phyloP scores from a whole-genome alignment of 1,140 invertebrate species.

The Oryctes rhinoceros region DNA sequence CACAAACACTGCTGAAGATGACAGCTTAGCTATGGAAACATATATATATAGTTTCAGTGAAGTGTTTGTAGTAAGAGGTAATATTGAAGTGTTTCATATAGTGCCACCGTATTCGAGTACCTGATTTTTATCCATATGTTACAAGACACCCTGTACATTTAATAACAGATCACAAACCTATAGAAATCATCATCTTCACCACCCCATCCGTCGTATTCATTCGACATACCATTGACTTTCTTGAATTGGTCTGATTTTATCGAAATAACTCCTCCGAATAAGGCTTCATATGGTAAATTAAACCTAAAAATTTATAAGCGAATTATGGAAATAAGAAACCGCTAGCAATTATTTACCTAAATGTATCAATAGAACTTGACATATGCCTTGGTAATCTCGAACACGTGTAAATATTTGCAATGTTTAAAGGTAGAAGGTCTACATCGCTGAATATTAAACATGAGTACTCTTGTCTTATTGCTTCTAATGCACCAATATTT shows the following conservation, averaged over 20 bases:
- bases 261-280: constrained; percentile 82
- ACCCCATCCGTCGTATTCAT: constrained; percentile 87
- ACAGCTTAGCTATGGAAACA: too few species aligned
- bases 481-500: constrained; percentile 89
- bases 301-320: constrained; percentile 59
- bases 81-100: too few species aligned
- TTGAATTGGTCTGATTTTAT: constrained; percentile 77
- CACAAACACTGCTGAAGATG: too few species aligned
- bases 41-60: too few species aligned
- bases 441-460: constrained; percentile 97
- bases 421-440: constrained; percentile 90
- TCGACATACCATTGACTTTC: constrained; percentile 91
- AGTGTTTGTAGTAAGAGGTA: too few species aligned
- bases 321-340: not conserved
- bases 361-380: constrained; percentile 90
- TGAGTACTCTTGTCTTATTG: constrained; percentile 75
- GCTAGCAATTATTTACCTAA: constrained; percentile 62
- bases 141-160: too few species aligned
- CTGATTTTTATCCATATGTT: too few species aligned
- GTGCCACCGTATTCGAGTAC: too few species aligned
- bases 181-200: constrained; percentile 93
- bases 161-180: constrained; percentile 48
- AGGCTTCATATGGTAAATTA: constrained; percentile 76
- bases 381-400: constrained; percentile 87
- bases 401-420: constrained; percentile 92